These are phyloP conservation scores for Anthoptus insignis DNA, from an alignment of 2,888 invertebrate genomes.

Conservation along the genomic window DNA sequence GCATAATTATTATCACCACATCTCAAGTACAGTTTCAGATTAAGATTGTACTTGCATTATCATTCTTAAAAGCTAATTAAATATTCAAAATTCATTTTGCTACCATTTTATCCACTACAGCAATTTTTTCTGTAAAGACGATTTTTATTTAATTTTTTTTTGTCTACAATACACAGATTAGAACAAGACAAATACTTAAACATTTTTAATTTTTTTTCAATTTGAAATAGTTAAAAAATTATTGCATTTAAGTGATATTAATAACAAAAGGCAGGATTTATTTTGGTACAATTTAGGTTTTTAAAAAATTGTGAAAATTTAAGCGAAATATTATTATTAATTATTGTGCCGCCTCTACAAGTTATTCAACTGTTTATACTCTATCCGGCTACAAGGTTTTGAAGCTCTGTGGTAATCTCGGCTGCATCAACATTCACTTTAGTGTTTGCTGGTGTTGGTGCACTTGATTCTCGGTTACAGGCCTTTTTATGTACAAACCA, in stretches of 20 bases:
- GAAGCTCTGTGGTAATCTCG: constrained; percentile 82
- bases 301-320: constrained; percentile 25
- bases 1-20: neutral
- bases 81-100: neutral
- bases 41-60: neutral
- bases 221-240: neutral
- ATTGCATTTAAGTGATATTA: neutral
- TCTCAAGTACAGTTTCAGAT: neutral
- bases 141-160: no score
- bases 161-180: constrained; percentile 1
- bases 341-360: constrained; percentile 31
- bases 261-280: constrained; percentile 3
- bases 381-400: constrained; percentile 81
- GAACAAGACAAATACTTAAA: neutral
- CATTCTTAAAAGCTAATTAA: neutral
- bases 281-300: constrained; percentile 8
- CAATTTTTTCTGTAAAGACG: no score
- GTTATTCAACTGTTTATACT: constrained; percentile 24
- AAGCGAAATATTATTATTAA: constrained; percentile 23
- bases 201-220: neutral
- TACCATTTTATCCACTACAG: neutral
- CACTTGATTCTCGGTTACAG: constrained; percentile 89
- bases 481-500: constrained; percentile 97
- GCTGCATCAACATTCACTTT: constrained; percentile 74
- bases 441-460: constrained; percentile 60